Evolutionary conservation across 2,113 vertebrate species (phyloP).

Genomic region (Paradisaea rubra): DNA sequence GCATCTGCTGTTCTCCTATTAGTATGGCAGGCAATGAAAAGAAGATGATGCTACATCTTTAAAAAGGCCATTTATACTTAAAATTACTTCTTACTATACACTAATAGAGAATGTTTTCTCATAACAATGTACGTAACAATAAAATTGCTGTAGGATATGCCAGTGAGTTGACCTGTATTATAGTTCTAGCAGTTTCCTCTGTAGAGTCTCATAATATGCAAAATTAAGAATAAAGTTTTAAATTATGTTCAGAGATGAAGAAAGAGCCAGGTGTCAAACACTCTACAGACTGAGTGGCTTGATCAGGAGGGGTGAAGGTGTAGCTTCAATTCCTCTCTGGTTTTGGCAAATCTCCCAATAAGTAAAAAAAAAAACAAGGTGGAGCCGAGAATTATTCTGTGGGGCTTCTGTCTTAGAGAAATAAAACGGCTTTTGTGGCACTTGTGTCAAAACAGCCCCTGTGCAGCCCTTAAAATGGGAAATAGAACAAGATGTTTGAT

Average conservation of each 20-base stretch:
- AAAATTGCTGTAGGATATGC: not conserved
- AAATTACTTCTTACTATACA: slow-evolving; percentile 2
- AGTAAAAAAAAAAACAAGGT: not conserved
- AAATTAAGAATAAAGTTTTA: not conserved
- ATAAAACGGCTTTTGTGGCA: not conserved
- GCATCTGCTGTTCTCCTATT: slow-evolving; percentile 61
- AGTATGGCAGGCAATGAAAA: slow-evolving; percentile 49
- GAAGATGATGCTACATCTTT: slow-evolving; percentile 47
- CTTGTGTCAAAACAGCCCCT: not conserved
- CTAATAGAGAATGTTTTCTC: not conserved
- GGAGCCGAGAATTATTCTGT: not conserved
- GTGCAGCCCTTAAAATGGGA: not conserved
- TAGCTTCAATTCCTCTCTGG: not conserved
- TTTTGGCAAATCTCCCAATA: not conserved
- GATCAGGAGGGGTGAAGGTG: not conserved
- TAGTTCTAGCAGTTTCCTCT: not conserved
- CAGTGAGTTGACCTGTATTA: not conserved
- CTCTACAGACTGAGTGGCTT: not conserved
- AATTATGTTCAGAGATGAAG: not conserved
- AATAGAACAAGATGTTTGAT: not conserved
- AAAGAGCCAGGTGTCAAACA: not conserved
- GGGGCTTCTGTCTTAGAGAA: not conserved
- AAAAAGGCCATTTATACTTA: slow-evolving; percentile 35
- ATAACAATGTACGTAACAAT: not conserved
- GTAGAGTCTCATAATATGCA: not conserved